Evolutionary conservation across 1,140 invertebrate genomes (phyloP).

Genomic region (Penaeus chinensis): DNA sequence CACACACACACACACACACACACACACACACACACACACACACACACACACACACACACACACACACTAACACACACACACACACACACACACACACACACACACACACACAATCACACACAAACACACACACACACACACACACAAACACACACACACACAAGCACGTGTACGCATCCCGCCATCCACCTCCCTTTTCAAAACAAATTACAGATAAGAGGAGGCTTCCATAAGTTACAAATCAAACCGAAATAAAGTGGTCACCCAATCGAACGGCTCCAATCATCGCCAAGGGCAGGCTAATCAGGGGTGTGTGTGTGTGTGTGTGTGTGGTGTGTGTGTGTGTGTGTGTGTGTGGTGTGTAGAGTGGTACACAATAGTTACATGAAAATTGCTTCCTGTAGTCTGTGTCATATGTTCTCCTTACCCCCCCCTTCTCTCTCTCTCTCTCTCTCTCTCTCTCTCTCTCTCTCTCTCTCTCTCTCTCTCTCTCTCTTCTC

Average conservation of each 20-base stretch:
- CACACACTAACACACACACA: conserved; percentile 19
- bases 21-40: not conserved
- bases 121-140: not conserved
- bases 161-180: not conserved
- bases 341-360: conserved; percentile 20
- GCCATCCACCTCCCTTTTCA: too few species aligned
- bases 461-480: conserved; percentile 11
- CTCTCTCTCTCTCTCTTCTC: not conserved
- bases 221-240: too few species aligned
- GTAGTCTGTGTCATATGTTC: conserved; percentile 17
- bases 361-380: conserved; percentile 42
- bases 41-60: conserved; percentile 2
- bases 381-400: conserved; percentile 55
- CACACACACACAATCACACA: conserved; percentile 9
- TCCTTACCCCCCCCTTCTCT: not conserved
- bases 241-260: too few species aligned
- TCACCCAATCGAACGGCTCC: too few species aligned
- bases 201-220: too few species aligned
- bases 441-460: not conserved
- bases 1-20: not conserved
- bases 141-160: not conserved
- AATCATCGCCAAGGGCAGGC: too few species aligned
- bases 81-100: conserved; percentile 6
- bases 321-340: conserved; percentile 25
- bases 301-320: not conserved